Base-by-base conservation (phyloP, 2,113 vertebrate genomes). In the Corydoras maculifer region DNA sequence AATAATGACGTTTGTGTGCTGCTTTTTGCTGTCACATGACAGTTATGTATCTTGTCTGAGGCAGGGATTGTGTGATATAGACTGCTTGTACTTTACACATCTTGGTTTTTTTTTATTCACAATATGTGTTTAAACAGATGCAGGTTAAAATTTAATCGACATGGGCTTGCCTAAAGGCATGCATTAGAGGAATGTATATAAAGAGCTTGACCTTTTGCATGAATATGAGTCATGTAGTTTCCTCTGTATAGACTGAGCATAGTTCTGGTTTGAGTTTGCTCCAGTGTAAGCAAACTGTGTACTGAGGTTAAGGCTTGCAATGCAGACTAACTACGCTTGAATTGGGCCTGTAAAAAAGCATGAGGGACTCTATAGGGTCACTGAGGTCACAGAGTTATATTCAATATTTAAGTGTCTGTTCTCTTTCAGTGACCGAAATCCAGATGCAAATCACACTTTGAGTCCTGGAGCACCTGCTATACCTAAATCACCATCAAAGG, bases 401-500 rank as follows among this genome's bases (percentile, higher is more conserved):
- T 70, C 11, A 53, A 18, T 57, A n/a, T 43, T 43, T 50, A 55
- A 61, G 5, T 63, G 31, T 71, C 43, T 18, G 65, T 25, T 10
- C 3, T 76, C 55, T 82, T 80, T 58, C 82, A 84, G 87, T 81
- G 81, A 31, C 2, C 91, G 87, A 73, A 86, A 78, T 75, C 87
- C 88, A 65, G 87, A 86, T 73, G 85, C 91, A 78, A 96, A 99
- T 88, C 94, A 97, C 14, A 94, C 87, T 0, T 91, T 79, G 58
- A 87, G 91, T 0, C 91, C 93, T 10, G 91, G 87, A 83, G 92
- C 86, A 1, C 89, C 88, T 25, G 80, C 91, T 71, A 91, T 98
- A 81, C 94, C 95, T 69, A 99, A 95, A 85, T 99, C 96, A 77
- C 95, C 94, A 0, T 97, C 96, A 83, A 96, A 98, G 94, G 96